phyloP scores from a whole-genome alignment of 2,797 vertebrate genomes.

The Ispidina picta region DNA sequence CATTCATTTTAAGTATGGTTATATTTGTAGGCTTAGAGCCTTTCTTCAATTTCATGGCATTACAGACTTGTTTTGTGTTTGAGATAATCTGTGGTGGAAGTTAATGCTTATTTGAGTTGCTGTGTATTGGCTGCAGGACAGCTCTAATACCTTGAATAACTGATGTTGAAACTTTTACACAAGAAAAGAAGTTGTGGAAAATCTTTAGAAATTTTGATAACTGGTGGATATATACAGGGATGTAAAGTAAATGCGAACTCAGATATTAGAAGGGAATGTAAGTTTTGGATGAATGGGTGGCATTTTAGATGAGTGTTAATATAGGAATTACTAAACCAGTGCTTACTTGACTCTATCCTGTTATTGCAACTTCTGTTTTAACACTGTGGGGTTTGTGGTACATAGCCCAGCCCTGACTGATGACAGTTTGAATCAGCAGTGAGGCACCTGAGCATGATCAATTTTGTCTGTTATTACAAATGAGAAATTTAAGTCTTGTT shows the following conservation, averaged over 20 bases:
- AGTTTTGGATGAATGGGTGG: background rate
- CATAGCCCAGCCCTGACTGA: background rate
- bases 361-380: background rate
- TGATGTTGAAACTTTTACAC: background rate
- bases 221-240: background rate
- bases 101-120: background rate
- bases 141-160: background rate
- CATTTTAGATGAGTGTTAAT: background rate
- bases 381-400: background rate
- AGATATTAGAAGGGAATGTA: background rate
- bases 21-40: background rate
- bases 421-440: background rate
- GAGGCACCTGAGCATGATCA: background rate
- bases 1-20: background rate
- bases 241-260: background rate
- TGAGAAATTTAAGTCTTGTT: background rate
- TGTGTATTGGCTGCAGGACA: background rate
- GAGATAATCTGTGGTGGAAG: background rate
- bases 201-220: background rate
- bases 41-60: background rate
- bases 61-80: background rate
- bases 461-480: background rate
- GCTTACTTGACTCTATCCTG: background rate
- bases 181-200: constrained; percentile 9
- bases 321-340: background rate